Percentiles rank a stretch among this genome's conserved stretches.
Conservation (phyloP, 1,140 invertebrate genomes). For the Pogonognathellus flavescens region DNA sequence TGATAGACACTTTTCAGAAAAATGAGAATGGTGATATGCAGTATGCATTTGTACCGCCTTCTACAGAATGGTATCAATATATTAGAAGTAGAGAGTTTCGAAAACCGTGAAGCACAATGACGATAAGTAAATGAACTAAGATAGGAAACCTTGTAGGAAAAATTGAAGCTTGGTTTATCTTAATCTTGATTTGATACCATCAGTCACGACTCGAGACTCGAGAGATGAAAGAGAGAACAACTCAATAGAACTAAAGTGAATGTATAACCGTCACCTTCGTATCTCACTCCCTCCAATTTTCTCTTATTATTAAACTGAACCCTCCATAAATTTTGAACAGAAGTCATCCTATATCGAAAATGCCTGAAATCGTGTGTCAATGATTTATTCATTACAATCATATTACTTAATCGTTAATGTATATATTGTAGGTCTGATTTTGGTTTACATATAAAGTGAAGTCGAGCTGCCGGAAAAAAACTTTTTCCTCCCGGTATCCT, state of each 20-base stretch:
- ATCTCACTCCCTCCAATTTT: constrained; percentile 13
- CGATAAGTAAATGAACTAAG: background rate
- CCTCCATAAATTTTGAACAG: background rate
- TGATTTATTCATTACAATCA: too few species aligned
- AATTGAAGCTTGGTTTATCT: constrained; percentile 23
- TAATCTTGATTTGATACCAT: constrained; percentile 44
- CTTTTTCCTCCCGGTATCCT: too few species aligned
- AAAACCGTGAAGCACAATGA: background rate
- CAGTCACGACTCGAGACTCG: background rate
- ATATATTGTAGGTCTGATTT: too few species aligned
- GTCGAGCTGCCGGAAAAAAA: too few species aligned
- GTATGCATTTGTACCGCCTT: too few species aligned
- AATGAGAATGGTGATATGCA: background rate
- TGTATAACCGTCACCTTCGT: constrained; percentile 25
- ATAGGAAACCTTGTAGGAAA: background rate
- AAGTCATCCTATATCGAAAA: background rate
- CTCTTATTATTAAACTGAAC: background rate
- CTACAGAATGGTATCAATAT: background rate
- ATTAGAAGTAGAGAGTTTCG: too few species aligned
- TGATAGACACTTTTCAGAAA: background rate
- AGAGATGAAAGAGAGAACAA: constrained; percentile 25
- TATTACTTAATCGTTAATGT: too few species aligned
- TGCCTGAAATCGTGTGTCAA: too few species aligned
- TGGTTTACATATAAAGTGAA: too few species aligned
- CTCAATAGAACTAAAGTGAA: background rate